Evolutionary conservation across 2,113 vertebrate species (phyloP), one percentile per base, ranked within the genome.

Genomic region (Pycnonotus jocosus): DNA sequence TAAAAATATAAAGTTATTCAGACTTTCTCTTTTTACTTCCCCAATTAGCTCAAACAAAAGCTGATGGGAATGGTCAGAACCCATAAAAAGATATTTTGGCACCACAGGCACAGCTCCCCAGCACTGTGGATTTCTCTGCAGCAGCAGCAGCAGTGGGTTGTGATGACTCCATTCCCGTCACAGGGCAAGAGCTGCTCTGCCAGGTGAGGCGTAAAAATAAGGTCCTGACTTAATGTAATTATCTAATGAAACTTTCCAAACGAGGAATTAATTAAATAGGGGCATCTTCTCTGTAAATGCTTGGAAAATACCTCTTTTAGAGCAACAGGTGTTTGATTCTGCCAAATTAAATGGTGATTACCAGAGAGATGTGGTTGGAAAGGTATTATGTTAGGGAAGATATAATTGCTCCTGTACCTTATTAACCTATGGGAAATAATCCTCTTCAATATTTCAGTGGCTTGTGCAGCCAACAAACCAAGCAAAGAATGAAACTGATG

Each of bases 121-220:
- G 27, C 21, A 28, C 25, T 10, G 7, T 27, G 33, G 68, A 14
- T 40, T 33, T 38, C 74, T 19, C 25, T 5, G 0, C 27, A 84
- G 62, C 61, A 92, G 31, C 61, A 92, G 31, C 74, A 69, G 6
- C 48, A 37, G 15, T 3, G 30, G 12, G 23, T 74, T 44, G 23
- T 28, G 23, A 21, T 64, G 23, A 38, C 14, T 81, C 38, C 57
- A 35, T 19, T 69, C 74, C 56, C 35, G 62, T 16, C 73, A 23
- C 6, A 31, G 14, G 25, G 27, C 20, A 81, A 48, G 50, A 91
- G 79, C 25, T 95, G 25, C 91, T 28, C 19, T 51, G 86, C 44
- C 78, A 86, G 71, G 48, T 81, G 86, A 95, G 88, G 58, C 45
- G 8, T 66, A 73, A 92, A 92, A 96, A 93, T 42, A 37, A 90